phyloP scores from a whole-genome alignment of 2,797 vertebrate species.

The Microhierax caerulescens region DNA sequence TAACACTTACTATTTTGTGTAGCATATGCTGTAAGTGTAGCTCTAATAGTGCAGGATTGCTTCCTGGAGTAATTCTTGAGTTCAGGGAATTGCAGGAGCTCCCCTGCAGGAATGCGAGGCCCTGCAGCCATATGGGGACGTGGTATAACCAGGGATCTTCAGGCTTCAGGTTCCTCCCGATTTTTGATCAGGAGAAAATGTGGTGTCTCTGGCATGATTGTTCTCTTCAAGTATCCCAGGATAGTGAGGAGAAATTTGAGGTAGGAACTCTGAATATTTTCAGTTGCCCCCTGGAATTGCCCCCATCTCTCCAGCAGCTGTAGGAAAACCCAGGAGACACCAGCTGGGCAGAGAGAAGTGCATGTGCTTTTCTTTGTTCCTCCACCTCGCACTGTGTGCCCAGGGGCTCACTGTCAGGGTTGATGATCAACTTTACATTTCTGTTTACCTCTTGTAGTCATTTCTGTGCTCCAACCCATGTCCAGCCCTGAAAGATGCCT shows the following conservation, averaged over 20 bases:
- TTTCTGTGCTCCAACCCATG: background rate
- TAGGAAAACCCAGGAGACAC: background rate
- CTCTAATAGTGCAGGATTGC: background rate
- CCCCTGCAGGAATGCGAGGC: background rate
- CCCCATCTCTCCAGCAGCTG: background rate
- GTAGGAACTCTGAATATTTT: background rate
- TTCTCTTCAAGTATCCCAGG: background rate
- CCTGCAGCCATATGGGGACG: fast-evolving
- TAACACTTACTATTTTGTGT: background rate
- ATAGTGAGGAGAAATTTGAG: background rate
- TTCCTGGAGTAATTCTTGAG: background rate
- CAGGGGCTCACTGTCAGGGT: background rate
- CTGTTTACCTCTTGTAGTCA: background rate
- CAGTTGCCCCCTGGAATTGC: background rate
- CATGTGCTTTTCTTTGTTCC: background rate
- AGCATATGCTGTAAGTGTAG: background rate
- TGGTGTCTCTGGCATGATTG: background rate
- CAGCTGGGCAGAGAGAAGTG: background rate
- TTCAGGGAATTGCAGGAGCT: background rate
- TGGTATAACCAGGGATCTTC: background rate
- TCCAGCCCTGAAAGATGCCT: background rate
- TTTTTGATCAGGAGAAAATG: background rate
- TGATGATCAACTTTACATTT: background rate
- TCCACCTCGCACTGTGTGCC: fast-evolving
- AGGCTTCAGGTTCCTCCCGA: background rate